Base-by-base conservation (phyloP, 2,797 vertebrate genomes). In the Micropoecilia bifurca region DNA sequence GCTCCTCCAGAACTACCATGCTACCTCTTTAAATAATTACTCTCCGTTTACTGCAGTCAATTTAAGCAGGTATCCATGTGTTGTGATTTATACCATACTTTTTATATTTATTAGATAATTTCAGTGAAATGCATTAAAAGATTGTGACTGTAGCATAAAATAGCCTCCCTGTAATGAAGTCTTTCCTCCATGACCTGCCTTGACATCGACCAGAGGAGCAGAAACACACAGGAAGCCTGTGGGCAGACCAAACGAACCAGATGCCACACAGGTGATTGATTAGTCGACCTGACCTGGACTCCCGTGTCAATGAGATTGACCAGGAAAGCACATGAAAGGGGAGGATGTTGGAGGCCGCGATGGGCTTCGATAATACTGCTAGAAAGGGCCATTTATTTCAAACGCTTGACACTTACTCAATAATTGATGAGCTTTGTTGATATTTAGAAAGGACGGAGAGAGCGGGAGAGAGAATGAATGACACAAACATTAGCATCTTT, bases 311-410 rank as follows among this genome's bases (percentile, higher is more conserved):
- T 92, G 84, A 91, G 79, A 90, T 82, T 84, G 90, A 82, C 85
- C 88, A 91, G 92, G 86, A 93, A 93, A 91, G 87, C 90, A 83
- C 91, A 94, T 94, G 91, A 94, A 94, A 92, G 87, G 78, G 59
- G 55, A 84, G 74, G 83, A 53, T 43, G 84, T 61, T 73, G 75
- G 73, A 74, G 74, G 43, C 41, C 72, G 78, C 63, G 79, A 87
- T 39, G 30, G 80, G 28, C 36, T 81, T 45, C 75, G 90, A 57
- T 74, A 89, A 84, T 83, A 81, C 80, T 72, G 80, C 81, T 72
- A 85, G 92, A 90, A 93, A 91, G 72, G 87, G 76, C 76, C 20
- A 76, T 85, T 91, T 88, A 92, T 89, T 89, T 93, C 85, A 89
- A 86, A 84, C 89, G 80, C 82, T 82, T 83, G 89, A 78, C 83